phyloP scores from a whole-genome alignment of 1,140 invertebrate genomes.

The Himalopsyche phryganea region DNA sequence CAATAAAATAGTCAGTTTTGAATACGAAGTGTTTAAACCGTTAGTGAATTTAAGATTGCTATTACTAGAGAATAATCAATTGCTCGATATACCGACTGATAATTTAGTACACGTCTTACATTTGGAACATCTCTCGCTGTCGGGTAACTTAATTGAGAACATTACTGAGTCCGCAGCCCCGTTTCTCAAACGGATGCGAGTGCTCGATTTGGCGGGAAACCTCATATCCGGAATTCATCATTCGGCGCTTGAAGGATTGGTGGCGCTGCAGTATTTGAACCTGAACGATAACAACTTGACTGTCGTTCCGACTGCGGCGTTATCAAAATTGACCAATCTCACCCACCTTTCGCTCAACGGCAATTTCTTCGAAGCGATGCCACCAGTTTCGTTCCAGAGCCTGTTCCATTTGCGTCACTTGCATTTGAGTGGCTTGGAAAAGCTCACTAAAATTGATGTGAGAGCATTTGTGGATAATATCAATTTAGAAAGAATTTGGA shows the following conservation, averaged over 20 bases:
- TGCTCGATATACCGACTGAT: constrained; percentile 67
- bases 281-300: constrained; percentile 80
- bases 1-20: constrained; percentile 70
- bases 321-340: constrained; percentile 72
- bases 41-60: constrained; percentile 66
- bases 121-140: constrained; percentile 65
- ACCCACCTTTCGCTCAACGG: constrained; percentile 69
- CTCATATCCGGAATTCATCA: constrained; percentile 66
- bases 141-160: constrained; percentile 68
- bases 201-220: constrained; percentile 67
- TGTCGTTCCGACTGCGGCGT: constrained; percentile 66
- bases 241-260: constrained; percentile 65
- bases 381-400: constrained; percentile 73
- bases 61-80: constrained; percentile 69
- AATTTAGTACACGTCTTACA: constrained; percentile 63
- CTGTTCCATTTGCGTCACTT: constrained; percentile 72
- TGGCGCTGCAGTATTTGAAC: constrained; percentile 67
- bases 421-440: constrained; percentile 64
- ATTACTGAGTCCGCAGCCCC: constrained; percentile 65
- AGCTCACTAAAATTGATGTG: constrained; percentile 64
- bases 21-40: constrained; percentile 66
- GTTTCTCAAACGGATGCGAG: constrained; percentile 61
- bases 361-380: constrained; percentile 68
- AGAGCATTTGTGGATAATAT: constrained; percentile 81
- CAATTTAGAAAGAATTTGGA: constrained; percentile 70